A percentile compares a stretch with the other conserved stretches of the same genome.
phyloP scores from a whole-genome alignment of 2,113 vertebrate species.

The Clarias magur region DNA sequence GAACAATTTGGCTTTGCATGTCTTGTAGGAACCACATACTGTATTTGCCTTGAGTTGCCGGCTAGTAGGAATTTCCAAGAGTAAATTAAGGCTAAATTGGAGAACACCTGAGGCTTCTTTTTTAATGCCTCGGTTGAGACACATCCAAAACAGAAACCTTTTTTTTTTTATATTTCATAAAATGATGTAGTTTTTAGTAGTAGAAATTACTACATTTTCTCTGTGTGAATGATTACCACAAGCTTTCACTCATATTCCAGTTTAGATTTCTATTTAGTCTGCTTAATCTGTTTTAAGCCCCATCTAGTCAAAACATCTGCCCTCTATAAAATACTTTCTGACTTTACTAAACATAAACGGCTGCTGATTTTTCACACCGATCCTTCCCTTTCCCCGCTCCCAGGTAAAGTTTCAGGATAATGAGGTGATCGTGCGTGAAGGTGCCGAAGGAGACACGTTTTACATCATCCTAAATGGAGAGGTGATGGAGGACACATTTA shows the following conservation, averaged over 20 bases:
- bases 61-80: neutral
- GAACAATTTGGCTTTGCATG: neutral
- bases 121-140: neutral
- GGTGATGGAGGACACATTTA: slow-evolving; percentile 58
- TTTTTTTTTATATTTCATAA: too few relatives aligned
- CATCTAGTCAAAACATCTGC: neutral
- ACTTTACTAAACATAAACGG: neutral
- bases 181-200: too few relatives aligned
- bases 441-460: slow-evolving; percentile 73
- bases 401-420: slow-evolving; percentile 76
- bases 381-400: neutral
- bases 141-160: too few relatives aligned
- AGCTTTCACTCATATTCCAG: neutral
- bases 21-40: neutral
- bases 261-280: neutral
- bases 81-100: neutral
- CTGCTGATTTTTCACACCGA: neutral
- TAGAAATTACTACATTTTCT: too few relatives aligned
- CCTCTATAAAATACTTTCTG: neutral
- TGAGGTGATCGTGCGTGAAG: slow-evolving; percentile 77
- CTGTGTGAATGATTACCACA: too few relatives aligned
- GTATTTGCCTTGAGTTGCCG: neutral
- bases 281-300: neutral
- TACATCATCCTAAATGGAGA: slow-evolving; percentile 81
- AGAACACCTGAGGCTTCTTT: neutral